Evolutionary conservation across 2,888 invertebrate species (phyloP).

Genomic region (Cheilosia vulpina): DNA sequence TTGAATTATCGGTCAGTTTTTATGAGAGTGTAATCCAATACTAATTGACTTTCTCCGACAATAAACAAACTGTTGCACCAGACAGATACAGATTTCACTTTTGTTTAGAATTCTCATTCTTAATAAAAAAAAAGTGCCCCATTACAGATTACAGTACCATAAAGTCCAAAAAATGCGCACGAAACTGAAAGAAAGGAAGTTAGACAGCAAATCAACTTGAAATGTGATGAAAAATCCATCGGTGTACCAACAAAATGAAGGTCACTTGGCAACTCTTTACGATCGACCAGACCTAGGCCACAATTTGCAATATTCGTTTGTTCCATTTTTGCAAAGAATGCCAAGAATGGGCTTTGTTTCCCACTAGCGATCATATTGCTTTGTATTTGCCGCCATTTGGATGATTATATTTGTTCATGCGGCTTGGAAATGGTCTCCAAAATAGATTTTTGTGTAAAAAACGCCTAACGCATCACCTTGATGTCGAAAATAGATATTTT

Average conservation of each 20-base stretch:
- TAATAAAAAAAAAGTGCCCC: background rate
- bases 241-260: background rate
- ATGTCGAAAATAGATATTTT: slow-evolving; percentile 42
- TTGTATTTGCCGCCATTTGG: background rate
- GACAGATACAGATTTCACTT: slow-evolving; percentile 49
- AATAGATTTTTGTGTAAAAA: slow-evolving; percentile 19
- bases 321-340: slow-evolving; percentile 11
- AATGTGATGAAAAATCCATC: background rate
- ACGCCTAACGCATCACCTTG: background rate
- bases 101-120: slow-evolving; percentile 16
- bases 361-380: slow-evolving; percentile 7
- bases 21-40: background rate
- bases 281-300: slow-evolving; percentile 44
- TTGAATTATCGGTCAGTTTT: too few relatives aligned
- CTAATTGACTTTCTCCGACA: slow-evolving; percentile 40
- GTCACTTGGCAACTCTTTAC: slow-evolving; percentile 44
- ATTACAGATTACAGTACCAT: background rate
- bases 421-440: background rate
- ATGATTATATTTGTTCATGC: background rate
- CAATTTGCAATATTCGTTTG: slow-evolving; percentile 4
- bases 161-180: background rate
- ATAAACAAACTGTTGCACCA: slow-evolving; percentile 50
- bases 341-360: slow-evolving; percentile 4
- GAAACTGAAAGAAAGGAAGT: background rate
- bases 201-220: background rate